A percentile compares a stretch with the other conserved stretches of the same genome.
phyloP scores from a whole-genome alignment of 2,888 invertebrate species.

The Lucinisca nassula region DNA sequence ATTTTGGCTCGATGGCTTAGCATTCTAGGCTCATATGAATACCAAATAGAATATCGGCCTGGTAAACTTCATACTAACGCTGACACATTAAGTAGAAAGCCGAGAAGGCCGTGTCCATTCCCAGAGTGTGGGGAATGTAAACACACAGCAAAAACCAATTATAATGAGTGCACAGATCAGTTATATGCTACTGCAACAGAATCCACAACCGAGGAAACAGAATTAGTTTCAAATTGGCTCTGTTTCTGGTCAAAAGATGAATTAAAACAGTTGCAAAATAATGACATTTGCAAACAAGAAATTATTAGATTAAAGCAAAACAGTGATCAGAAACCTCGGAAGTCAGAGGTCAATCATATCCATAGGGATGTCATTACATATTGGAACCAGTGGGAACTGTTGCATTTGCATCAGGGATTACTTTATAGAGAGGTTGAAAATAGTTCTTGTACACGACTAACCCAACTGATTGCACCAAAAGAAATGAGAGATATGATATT shows the following conservation, averaged over 20 bases:
- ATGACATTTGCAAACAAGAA: neutral
- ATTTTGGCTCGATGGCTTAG: conserved; percentile 32
- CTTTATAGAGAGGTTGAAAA: neutral
- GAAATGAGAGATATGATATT: neutral
- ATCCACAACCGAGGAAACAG: too few relatives aligned
- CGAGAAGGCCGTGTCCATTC: conserved; percentile 6
- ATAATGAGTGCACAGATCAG: too few relatives aligned
- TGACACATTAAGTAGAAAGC: neutral
- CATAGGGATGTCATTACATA: neutral
- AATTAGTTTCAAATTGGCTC: neutral
- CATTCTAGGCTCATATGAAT: too few relatives aligned
- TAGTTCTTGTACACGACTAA: neutral
- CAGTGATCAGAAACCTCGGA: neutral
- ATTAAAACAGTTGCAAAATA: neutral
- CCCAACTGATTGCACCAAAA: neutral
- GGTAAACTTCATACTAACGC: conserved; percentile 25
- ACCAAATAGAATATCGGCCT: conserved; percentile 5
- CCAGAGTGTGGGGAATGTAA: conserved; percentile 16
- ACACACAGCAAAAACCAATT: too few relatives aligned
- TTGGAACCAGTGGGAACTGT: neutral
- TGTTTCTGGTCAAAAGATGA: neutral
- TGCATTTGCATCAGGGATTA: neutral
- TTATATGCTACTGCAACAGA: too few relatives aligned
- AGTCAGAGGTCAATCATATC: neutral
- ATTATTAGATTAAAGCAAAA: neutral